Conservation (phyloP, 2,888 invertebrate genomes). For the Synanthedon vespiformis region DNA sequence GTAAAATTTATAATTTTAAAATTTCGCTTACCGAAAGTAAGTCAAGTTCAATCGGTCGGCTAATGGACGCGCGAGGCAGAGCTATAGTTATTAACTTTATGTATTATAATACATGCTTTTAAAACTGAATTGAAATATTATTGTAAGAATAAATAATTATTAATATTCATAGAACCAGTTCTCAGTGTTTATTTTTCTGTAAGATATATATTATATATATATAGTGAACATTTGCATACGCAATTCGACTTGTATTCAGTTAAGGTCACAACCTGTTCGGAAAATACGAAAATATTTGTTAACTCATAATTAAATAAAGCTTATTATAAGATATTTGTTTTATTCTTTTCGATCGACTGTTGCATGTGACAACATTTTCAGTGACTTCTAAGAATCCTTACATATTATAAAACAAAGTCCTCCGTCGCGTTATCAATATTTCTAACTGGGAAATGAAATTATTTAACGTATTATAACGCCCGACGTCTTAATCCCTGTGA, state of each 20-base stretch:
- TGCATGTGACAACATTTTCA: too few relatives aligned
- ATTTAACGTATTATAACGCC: too few relatives aligned
- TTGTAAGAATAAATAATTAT: slow-evolving; percentile 67
- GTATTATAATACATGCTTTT: slow-evolving; percentile 68
- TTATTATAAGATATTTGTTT: slow-evolving; percentile 68
- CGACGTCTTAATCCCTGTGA: too few relatives aligned
- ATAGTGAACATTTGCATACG: slow-evolving; percentile 53
- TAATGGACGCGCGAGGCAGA: slow-evolving; percentile 51
- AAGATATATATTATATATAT: slow-evolving; percentile 28
- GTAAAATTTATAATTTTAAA: slow-evolving; percentile 54
- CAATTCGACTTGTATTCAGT: slow-evolving; percentile 68
- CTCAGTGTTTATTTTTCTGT: slow-evolving; percentile 66
- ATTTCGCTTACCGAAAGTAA: slow-evolving; percentile 58
- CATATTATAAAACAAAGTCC: too few relatives aligned
- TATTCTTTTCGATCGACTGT: slow-evolving; percentile 22
- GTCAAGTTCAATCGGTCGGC: slow-evolving; percentile 52
- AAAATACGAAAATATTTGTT: slow-evolving; percentile 68
- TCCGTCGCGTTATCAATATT: too few relatives aligned
- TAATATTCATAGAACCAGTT: slow-evolving; percentile 66
- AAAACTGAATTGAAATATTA: slow-evolving; percentile 67
- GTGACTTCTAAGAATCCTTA: too few relatives aligned
- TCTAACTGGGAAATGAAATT: too few relatives aligned
- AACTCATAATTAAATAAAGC: slow-evolving; percentile 72
- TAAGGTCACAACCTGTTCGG: slow-evolving; percentile 71
- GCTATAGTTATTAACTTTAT: slow-evolving; percentile 63